A percentile compares a stretch with the other conserved stretches of the same genome.
Evolutionary conservation across 2,113 vertebrate species (phyloP).

Genomic region (Mormoops blainvillei): DNA sequence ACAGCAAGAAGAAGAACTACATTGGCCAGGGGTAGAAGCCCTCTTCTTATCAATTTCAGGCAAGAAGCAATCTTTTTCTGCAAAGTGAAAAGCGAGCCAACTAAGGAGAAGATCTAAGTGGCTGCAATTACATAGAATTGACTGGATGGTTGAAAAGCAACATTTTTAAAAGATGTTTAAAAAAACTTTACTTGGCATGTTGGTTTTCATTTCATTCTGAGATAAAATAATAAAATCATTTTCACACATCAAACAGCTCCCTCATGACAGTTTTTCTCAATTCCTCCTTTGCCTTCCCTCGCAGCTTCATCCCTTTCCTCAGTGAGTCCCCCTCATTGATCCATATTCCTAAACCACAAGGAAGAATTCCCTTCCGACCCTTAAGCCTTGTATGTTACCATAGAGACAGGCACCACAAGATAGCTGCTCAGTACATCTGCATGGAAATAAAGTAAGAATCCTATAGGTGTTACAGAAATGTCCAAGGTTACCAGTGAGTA

Average conservation of each 20-base stretch:
- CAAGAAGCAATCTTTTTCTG: conserved; percentile 31
- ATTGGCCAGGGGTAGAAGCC: conserved; percentile 8
- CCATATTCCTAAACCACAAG: conserved; percentile 55
- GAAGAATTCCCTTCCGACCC: conserved; percentile 58
- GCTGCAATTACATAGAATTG: conserved; percentile 29
- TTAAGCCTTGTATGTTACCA: conserved; percentile 68
- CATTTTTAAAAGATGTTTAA: background rate
- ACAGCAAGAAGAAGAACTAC: conserved; percentile 46
- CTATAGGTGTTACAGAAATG: conserved; percentile 37
- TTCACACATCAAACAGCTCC: background rate
- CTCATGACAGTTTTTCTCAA: background rate
- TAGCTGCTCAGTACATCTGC: conserved; percentile 50
- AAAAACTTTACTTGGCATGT: background rate
- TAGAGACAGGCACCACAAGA: conserved; percentile 68
- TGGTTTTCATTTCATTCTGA: conserved; percentile 10
- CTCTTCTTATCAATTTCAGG: conserved; percentile 48
- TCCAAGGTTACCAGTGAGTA: background rate
- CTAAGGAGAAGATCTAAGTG: background rate
- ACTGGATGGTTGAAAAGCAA: conserved; percentile 9
- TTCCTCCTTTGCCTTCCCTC: background rate
- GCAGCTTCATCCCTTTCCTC: conserved; percentile 36
- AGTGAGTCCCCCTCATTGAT: background rate
- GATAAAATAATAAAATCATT: conserved; percentile 10
- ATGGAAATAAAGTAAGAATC: conserved; percentile 60
- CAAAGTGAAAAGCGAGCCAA: conserved; percentile 34